Conservation (phyloP, 2,888 invertebrate species). For the Coleophora deauratella region DNA sequence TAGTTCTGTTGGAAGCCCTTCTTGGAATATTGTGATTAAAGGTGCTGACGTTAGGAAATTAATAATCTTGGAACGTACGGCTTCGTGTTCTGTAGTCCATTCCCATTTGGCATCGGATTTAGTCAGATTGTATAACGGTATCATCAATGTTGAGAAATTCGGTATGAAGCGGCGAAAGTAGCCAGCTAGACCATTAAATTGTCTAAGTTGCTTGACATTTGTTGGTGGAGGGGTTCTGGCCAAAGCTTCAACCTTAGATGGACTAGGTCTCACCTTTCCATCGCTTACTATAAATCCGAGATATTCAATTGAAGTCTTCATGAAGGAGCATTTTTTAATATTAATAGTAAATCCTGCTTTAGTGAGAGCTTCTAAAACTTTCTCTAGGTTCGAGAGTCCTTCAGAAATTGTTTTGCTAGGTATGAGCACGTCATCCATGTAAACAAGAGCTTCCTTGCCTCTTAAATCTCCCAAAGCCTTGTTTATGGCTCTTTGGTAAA, state of each 20-base stretch:
- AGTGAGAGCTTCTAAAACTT: conserved; percentile 4
- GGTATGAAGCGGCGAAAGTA: conserved; percentile 17
- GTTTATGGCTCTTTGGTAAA: conserved; percentile 12
- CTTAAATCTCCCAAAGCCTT: conserved; percentile 7
- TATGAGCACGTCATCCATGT: conserved; percentile 13
- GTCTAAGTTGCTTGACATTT: too few species aligned
- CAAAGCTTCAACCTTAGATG: too few species aligned
- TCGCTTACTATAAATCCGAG: conserved; percentile 6
- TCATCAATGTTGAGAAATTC: conserved; percentile 9
- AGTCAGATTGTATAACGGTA: conserved; percentile 8
- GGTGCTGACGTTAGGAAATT: conserved; percentile 8
- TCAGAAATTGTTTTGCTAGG: conserved; percentile 8
- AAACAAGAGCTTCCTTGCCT: conserved; percentile 9
- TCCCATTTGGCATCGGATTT: conserved; percentile 4
- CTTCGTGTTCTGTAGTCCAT: conserved; percentile 10
- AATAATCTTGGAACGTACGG: conserved; percentile 7
- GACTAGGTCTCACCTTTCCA: conserved; percentile 6
- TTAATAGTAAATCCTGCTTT: conserved; percentile 11
- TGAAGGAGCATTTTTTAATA: conserved; percentile 13
- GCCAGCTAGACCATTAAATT: conserved; percentile 17
- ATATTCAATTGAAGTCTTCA: conserved; percentile 11
- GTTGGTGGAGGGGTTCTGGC: too few species aligned
- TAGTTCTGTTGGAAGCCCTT: conserved; percentile 9
- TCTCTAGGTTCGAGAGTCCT: conserved; percentile 4
- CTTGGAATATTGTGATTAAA: conserved; percentile 11